Evolutionary conservation across 1,140 invertebrate species (phyloP).

Genomic region (Centruroides vittatus): DNA sequence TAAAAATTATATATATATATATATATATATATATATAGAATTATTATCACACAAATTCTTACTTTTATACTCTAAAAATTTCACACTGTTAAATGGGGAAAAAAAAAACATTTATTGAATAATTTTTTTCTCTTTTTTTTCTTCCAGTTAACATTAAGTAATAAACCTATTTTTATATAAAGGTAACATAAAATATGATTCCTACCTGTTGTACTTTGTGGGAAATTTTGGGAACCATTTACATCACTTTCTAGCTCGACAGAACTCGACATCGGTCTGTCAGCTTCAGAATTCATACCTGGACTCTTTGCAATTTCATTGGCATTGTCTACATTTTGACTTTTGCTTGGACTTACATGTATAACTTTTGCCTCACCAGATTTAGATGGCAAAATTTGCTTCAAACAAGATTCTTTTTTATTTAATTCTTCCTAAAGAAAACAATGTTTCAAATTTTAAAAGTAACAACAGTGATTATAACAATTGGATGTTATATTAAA

Average conservation of each 20-base stretch:
- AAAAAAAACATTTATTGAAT: too few relatives aligned
- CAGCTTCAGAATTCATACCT: neutral
- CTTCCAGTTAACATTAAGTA: too few relatives aligned
- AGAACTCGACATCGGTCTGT: neutral
- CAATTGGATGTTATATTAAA: too few relatives aligned
- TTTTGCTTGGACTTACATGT: conserved; percentile 13
- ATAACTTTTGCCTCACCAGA: conserved; percentile 4
- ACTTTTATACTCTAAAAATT: too few relatives aligned
- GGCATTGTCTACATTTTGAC: neutral
- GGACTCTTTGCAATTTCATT: conserved; percentile 8
- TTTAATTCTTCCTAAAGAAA: conserved; percentile 8
- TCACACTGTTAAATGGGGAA: too few relatives aligned
- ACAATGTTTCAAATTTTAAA: neutral
- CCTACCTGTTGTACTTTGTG: neutral
- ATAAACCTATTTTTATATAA: too few relatives aligned
- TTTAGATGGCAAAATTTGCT: neutral
- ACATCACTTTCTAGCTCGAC: neutral
- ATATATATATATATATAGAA: too few relatives aligned
- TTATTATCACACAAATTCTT: too few relatives aligned
- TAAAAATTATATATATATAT: too few relatives aligned
- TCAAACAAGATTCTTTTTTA: neutral
- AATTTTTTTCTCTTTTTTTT: too few relatives aligned
- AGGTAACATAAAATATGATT: too few relatives aligned
- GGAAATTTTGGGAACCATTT: neutral
- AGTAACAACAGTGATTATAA: neutral